These are phyloP conservation scores for Petrocephalus zakoni DNA, from an alignment of 2,113 vertebrate species.

Conservation along the genomic window DNA sequence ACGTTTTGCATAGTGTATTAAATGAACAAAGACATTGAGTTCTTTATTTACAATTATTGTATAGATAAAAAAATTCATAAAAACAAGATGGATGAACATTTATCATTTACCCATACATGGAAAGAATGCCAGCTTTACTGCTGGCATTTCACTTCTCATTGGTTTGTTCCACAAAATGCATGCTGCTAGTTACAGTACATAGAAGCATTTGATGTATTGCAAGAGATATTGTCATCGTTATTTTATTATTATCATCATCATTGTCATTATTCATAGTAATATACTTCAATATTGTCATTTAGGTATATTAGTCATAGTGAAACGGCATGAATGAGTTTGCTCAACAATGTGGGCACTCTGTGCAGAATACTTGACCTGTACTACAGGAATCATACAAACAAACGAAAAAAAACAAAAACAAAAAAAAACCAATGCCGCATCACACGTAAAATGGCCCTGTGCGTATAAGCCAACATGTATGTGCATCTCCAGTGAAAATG, in stretches of 20 bases:
- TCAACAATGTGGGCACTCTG: constrained; percentile 53
- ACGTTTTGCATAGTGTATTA: constrained; percentile 99
- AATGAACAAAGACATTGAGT: constrained; percentile 98
- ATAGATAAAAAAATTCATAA: constrained; percentile 98
- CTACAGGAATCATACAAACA: constrained; percentile 46
- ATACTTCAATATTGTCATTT: constrained; percentile 54
- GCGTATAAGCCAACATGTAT: constrained; percentile 54
- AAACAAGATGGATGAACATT: constrained; percentile 96
- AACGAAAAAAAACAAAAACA: constrained; percentile 45
- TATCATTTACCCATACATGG: constrained; percentile 93
- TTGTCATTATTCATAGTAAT: constrained; percentile 45
- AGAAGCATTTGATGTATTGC: constrained; percentile 89
- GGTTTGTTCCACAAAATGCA: constrained; percentile 87
- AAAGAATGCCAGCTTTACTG: constrained; percentile 85
- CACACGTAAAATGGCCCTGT: constrained; percentile 55
- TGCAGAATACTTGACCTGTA: constrained; percentile 51
- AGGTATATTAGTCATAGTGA: constrained; percentile 65
- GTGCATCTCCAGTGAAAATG: constrained; percentile 51
- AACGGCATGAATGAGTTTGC: constrained; percentile 65
- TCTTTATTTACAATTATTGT: constrained; percentile 99
- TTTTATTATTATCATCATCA: constrained; percentile 46
- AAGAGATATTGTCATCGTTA: constrained; percentile 55
- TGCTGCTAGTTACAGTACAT: constrained; percentile 97
- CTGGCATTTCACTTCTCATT: constrained; percentile 67
- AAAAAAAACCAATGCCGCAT: constrained; percentile 47